Percentiles rank a stretch among this genome's conserved stretches.
These are phyloP conservation scores for Tonatia bakeri DNA, from an alignment of 2,113 vertebrate species.

Conservation along the genomic window DNA sequence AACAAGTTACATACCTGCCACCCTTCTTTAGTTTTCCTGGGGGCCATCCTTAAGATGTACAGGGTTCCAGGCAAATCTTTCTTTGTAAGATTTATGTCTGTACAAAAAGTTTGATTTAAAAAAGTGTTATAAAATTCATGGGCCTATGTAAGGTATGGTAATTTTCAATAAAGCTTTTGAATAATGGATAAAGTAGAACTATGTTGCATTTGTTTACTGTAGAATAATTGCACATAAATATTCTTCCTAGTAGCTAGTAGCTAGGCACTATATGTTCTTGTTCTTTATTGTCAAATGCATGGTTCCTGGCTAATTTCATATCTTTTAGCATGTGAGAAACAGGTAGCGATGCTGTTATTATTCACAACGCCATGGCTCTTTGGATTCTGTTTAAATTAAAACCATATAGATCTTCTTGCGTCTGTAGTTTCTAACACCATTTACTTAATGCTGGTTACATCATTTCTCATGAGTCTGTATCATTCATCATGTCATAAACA, in stretches of 20 bases:
- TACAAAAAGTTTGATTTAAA: background rate
- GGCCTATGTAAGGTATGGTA: background rate
- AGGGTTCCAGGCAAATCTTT: background rate
- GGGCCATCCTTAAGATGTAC: background rate
- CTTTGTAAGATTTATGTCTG: background rate
- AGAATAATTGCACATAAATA: background rate
- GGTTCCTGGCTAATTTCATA: background rate
- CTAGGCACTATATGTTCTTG: background rate
- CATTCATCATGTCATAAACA: background rate
- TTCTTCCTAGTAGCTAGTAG: background rate
- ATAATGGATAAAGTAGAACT: background rate
- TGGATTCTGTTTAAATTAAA: background rate
- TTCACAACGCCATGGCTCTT: background rate
- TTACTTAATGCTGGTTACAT: slow-evolving; percentile 25
- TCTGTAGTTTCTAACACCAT: background rate
- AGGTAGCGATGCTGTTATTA: background rate
- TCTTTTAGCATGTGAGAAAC: background rate
- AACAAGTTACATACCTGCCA: background rate
- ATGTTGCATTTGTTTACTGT: background rate
- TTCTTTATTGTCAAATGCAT: background rate
- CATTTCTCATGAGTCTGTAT: background rate
- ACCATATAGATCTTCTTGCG: background rate
- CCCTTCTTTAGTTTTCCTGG: background rate
- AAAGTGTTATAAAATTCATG: background rate
- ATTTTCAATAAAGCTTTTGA: background rate